Evolutionary conservation across 2,113 vertebrate species (phyloP), one percentile per base, ranked within the genome.

Genomic region (Morone saxatilis): DNA sequence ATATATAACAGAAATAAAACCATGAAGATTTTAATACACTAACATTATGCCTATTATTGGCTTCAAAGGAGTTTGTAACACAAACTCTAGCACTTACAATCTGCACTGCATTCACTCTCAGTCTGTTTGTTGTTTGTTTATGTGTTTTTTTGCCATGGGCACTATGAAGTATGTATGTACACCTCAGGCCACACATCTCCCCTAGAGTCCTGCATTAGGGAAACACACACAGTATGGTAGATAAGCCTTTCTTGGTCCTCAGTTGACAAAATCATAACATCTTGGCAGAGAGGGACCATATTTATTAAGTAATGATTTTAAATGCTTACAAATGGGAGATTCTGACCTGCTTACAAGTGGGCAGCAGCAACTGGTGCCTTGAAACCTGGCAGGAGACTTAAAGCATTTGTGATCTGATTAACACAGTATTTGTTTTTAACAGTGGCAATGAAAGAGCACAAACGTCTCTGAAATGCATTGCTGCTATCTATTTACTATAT

Each of bases 121-220:
- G 36, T 43, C 53, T 76, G 68, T 76, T 70, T 82, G 63, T 73
- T 78, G 71, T 78, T 78, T 63, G 78, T 86, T 89, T 71, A 11
- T 41, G 7, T 83, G 43, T 6, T 78, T 70, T 31, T 69, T 84
- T 81, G 80, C 71, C 11, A 50, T 16, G 19, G 76, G 89, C 70
- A 3, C 14, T 66, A 41, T 7, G 5, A 48, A 53, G 38, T 73
- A 59, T 72, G 71, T 80, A 56, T 77, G 62, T 56, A 66, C 59
- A 61, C 80, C 75, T 84, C 43, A 59, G 71, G 78, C 65, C 19
- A 12, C 38, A 53, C 68, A 48, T 60, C 71, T 59, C 45, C 71
- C 80, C 71, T 41, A 56, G 70, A 86, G 85, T 78, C 59, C 45
- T 81, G 79, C 80, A 73, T 54, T 71, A 76, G 70, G 63, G 53